Evolutionary conservation across 1,140 invertebrate species (phyloP).

Genomic region (Thalassaphorura encarpata): DNA sequence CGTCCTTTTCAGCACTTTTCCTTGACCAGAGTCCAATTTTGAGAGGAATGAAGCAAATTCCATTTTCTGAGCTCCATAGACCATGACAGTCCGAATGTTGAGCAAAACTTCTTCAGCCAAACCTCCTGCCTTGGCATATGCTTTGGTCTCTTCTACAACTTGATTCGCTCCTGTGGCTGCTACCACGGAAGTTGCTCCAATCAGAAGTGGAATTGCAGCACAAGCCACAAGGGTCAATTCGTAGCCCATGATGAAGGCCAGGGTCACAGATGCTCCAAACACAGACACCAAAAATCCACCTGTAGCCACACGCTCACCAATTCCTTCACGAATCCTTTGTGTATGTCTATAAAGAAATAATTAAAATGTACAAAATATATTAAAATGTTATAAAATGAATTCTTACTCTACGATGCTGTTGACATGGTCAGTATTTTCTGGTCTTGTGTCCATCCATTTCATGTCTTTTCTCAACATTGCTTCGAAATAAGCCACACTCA

Average conservation of each 20-base stretch:
- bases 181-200: neutral
- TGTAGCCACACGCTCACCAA: constrained; percentile 49
- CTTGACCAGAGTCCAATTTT: neutral
- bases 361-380: neutral
- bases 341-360: constrained; percentile 42
- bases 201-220: constrained; percentile 10
- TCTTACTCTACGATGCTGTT: constrained; percentile 44
- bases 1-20: neutral
- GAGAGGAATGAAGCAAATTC: constrained; percentile 50
- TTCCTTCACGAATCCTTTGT: constrained; percentile 47
- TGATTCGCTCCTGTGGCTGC: neutral
- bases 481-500: neutral
- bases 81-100: constrained; percentile 64
- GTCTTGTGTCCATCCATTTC: neutral
- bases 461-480: neutral
- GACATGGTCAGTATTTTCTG: neutral
- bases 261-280: constrained; percentile 39
- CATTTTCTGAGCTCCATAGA: constrained; percentile 64
- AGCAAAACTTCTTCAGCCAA: constrained; percentile 71
- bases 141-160: constrained; percentile 57
- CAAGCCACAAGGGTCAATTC: constrained; percentile 34
- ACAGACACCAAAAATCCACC: constrained; percentile 40
- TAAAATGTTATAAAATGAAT: neutral
- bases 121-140: constrained; percentile 61
- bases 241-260: constrained; percentile 40